These are phyloP conservation scores for Oscheius myriophilus DNA, from an alignment of 2,888 invertebrate genomes.

Conservation along the genomic window DNA sequence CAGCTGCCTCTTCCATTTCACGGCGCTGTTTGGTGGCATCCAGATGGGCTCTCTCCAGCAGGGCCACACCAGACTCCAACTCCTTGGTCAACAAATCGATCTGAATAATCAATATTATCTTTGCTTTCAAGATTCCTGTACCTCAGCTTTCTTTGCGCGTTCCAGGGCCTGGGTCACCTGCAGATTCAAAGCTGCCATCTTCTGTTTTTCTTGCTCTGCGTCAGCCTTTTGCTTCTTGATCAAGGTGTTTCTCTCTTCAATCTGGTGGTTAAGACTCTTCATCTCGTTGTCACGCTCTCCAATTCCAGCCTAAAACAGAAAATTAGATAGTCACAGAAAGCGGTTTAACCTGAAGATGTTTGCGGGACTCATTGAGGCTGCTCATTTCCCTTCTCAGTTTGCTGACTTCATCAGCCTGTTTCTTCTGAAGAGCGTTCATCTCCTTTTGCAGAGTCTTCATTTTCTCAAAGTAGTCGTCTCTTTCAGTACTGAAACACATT, in stretches of 20 bases:
- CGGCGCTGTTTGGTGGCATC: conserved; percentile 46
- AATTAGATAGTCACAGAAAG: neutral
- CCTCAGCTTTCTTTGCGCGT: conserved; percentile 60
- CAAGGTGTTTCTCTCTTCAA: conserved; percentile 55
- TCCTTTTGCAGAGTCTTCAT: conserved; percentile 53
- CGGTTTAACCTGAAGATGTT: conserved; percentile 24
- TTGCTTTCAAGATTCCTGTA: neutral
- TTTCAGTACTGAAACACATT: conserved; percentile 38
- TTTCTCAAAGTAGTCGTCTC: conserved; percentile 47
- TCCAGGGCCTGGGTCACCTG: conserved; percentile 45
- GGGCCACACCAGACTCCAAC: conserved; percentile 55
- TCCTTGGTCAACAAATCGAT: conserved; percentile 54
- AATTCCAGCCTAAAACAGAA: conserved; percentile 48
- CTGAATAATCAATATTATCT: neutral
- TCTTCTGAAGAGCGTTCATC: conserved; percentile 43
- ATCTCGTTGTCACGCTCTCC: conserved; percentile 44
- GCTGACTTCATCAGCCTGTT: conserved; percentile 40
- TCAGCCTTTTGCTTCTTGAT: conserved; percentile 51
- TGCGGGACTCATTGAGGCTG: conserved; percentile 20
- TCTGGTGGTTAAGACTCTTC: conserved; percentile 46
- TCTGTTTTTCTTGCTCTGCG: conserved; percentile 47
- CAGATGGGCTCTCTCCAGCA: conserved; percentile 59
- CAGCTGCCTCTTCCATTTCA: conserved; percentile 34
- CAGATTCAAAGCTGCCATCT: conserved; percentile 26
- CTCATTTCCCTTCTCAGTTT: conserved; percentile 28